phyloP scores from a whole-genome alignment of 2,888 invertebrate genomes.

The Melitaea athalia region DNA sequence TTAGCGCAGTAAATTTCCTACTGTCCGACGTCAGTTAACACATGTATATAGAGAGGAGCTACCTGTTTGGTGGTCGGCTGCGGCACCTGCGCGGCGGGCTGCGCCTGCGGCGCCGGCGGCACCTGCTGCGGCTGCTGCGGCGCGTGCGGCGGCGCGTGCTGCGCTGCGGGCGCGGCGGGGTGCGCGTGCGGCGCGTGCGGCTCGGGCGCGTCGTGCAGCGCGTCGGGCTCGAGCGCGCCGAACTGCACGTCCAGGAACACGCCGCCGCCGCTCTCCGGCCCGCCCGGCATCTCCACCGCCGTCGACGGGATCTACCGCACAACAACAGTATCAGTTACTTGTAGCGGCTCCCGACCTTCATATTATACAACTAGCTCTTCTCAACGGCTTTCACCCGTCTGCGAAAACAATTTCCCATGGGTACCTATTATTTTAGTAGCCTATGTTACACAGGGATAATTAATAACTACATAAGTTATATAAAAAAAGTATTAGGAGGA shows the following conservation, averaged over 20 bases:
- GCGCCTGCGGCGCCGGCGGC: constrained; percentile 22
- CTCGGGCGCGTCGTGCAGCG: constrained; percentile 44
- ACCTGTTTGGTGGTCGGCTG: background rate
- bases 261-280: constrained; percentile 85
- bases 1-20: too few relatives aligned
- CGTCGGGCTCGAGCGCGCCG: constrained; percentile 88
- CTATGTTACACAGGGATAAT: too few relatives aligned
- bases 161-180: constrained; percentile 18
- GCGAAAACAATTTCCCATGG: too few relatives aligned
- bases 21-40: too few relatives aligned
- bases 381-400: too few relatives aligned
- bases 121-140: constrained; percentile 13
- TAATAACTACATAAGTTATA: background rate
- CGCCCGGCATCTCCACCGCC: constrained; percentile 98
- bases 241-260: constrained; percentile 96
- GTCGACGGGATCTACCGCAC: constrained; percentile 91
- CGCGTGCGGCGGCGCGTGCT: constrained; percentile 15
- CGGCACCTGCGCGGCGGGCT: constrained; percentile 1
- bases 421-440: too few relatives aligned
- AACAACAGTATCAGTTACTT: too few relatives aligned
- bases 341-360: too few relatives aligned
- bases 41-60: too few relatives aligned
- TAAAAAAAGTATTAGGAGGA: background rate
- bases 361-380: too few relatives aligned
- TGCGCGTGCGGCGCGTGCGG: constrained; percentile 19